Evolutionary conservation across 2,888 invertebrate genomes (phyloP).

Genomic region (Cosmopolites sordidus): DNA sequence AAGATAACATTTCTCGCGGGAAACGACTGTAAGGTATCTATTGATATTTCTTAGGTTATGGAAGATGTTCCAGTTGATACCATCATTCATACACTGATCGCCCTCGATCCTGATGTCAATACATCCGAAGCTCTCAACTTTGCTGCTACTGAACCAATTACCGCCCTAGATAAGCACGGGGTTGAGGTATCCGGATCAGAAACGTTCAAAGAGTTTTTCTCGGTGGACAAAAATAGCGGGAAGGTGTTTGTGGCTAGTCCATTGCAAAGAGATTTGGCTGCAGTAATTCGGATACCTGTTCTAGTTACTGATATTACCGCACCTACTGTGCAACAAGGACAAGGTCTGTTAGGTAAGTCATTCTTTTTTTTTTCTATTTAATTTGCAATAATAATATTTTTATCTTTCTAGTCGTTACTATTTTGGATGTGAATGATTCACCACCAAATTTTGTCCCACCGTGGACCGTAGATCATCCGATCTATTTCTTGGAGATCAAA

Average conservation of each 20-base stretch:
- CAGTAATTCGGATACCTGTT: constrained; percentile 73
- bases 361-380: too few relatives aligned
- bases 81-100: constrained; percentile 65
- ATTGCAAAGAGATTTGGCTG: constrained; percentile 64
- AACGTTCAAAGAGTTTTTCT: constrained; percentile 60
- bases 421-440: constrained; percentile 67
- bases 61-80: constrained; percentile 74
- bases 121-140: constrained; percentile 64
- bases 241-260: constrained; percentile 61
- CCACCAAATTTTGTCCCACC: constrained; percentile 69
- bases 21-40: not conserved
- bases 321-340: constrained; percentile 63
- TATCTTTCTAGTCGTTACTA: constrained; percentile 54
- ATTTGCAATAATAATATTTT: too few relatives aligned
- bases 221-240: constrained; percentile 58
- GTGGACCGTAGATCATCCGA: constrained; percentile 64
- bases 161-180: constrained; percentile 79
- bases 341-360: constrained; percentile 22
- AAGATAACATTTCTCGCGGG: not conserved
- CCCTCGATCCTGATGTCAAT: constrained; percentile 75
- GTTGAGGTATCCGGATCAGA: constrained; percentile 57
- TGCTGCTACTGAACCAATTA: constrained; percentile 65
- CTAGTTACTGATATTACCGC: constrained; percentile 80
- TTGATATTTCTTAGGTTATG: constrained; percentile 54
- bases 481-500: constrained; percentile 62